Percentiles rank a stretch among this genome's conserved stretches.
Conservation (phyloP, 2,113 vertebrate species). For the Paramormyrops kingsleyae region DNA sequence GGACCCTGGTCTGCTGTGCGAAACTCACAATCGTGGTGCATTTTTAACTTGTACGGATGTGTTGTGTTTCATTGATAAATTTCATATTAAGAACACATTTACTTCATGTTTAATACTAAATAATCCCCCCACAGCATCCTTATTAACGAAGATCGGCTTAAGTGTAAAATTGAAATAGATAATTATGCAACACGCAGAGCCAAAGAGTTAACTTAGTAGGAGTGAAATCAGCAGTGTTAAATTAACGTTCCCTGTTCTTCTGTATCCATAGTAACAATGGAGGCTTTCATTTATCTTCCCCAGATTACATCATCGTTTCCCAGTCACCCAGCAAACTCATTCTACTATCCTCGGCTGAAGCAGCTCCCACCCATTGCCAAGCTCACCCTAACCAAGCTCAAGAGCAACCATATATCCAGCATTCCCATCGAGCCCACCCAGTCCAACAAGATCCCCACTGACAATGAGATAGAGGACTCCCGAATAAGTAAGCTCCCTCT, state of each 20-base stretch:
- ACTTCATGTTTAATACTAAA: not conserved
- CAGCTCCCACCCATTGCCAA: conserved; percentile 85
- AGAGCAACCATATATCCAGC: conserved; percentile 67
- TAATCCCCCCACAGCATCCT: not conserved
- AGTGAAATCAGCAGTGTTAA: not conserved
- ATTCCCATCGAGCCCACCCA: conserved; percentile 61
- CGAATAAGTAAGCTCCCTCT: conserved; percentile 67
- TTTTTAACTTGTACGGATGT: not conserved
- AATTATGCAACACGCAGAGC: not conserved
- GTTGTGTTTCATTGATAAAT: not conserved
- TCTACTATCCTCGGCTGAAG: conserved; percentile 90
- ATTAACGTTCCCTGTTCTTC: not conserved
- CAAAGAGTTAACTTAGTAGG: not conserved
- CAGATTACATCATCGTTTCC: conserved; percentile 90
- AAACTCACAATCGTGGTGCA: not conserved
- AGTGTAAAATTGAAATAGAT: not conserved
- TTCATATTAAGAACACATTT: not conserved
- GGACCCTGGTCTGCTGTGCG: not conserved
- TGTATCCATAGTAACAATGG: not conserved
- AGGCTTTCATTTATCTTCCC: conserved; percentile 1
- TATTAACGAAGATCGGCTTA: not conserved
- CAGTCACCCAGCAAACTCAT: conserved; percentile 91
- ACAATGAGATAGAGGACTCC: conserved; percentile 75
- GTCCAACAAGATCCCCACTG: conserved; percentile 63
- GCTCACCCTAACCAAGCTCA: conserved; percentile 74